phyloP scores from a whole-genome alignment of 2,797 vertebrate genomes.

The Clamator glandarius region DNA sequence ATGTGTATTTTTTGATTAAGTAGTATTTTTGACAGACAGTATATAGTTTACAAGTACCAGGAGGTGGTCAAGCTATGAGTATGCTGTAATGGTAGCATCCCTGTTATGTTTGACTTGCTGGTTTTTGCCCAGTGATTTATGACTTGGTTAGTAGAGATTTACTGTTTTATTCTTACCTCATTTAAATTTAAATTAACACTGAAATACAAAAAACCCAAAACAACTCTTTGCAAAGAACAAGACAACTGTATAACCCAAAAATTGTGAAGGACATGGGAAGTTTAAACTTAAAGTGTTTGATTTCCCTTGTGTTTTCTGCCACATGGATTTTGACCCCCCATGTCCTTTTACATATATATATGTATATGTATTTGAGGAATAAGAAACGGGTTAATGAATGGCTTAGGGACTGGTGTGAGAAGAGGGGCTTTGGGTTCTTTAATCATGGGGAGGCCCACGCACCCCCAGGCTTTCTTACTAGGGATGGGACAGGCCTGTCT shows the following conservation, averaged over 20 bases:
- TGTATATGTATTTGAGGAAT: too few relatives aligned
- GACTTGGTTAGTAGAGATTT: background rate
- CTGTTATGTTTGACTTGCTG: background rate
- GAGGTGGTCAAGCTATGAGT: background rate
- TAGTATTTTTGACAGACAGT: background rate
- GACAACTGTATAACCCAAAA: rapidly evolving
- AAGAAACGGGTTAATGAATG: too few relatives aligned
- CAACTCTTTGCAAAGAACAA: background rate
- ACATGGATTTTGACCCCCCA: background rate
- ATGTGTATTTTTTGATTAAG: background rate
- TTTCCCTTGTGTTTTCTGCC: background rate
- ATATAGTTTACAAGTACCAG: background rate
- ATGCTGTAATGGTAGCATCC: background rate
- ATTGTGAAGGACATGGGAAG: background rate
- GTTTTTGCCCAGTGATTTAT: background rate
- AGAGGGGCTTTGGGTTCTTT: too few relatives aligned
- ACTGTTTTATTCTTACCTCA: background rate
- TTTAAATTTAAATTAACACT: background rate
- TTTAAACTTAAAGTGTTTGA: background rate
- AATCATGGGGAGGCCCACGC: too few relatives aligned
- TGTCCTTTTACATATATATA: too few relatives aligned
- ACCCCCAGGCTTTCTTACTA: too few relatives aligned
- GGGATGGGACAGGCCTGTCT: too few relatives aligned
- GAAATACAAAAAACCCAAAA: background rate
- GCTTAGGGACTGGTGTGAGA: too few relatives aligned